These are phyloP conservation scores for Telmatochromis sp. DNA, from an alignment of 2,113 vertebrate genomes.

Conservation along the genomic window DNA sequence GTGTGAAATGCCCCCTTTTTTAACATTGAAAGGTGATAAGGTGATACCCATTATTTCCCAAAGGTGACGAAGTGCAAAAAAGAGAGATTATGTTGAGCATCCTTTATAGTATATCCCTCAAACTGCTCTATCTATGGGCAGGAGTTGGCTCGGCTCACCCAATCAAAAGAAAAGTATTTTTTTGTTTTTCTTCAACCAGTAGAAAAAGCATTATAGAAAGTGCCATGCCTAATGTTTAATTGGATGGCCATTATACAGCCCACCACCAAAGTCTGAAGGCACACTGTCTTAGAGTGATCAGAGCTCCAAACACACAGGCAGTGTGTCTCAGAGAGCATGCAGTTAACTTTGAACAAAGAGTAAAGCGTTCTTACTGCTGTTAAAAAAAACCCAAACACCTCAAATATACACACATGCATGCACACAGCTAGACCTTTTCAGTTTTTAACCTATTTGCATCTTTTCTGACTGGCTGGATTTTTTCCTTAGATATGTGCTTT, in stretches of 20 bases:
- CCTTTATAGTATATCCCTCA: background rate
- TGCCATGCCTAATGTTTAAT: background rate
- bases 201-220: background rate
- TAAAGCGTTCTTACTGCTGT: background rate
- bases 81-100: background rate
- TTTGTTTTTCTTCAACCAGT: background rate
- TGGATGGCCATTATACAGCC: background rate
- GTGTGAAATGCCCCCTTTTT: background rate
- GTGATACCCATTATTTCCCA: background rate
- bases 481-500: background rate
- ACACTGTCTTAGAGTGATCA: background rate
- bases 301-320: background rate
- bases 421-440: background rate
- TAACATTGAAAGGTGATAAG: background rate
- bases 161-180: background rate
- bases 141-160: background rate
- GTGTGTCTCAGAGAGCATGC: background rate
- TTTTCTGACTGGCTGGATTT: background rate
- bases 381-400: fast-evolving
- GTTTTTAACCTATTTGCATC: background rate
- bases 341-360: background rate
- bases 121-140: background rate
- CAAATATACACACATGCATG: background rate
- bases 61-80: background rate
- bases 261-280: background rate